Evolutionary conservation across 2,797 vertebrate genomes (phyloP).

Genomic region (Pseudomugil tenellus): DNA sequence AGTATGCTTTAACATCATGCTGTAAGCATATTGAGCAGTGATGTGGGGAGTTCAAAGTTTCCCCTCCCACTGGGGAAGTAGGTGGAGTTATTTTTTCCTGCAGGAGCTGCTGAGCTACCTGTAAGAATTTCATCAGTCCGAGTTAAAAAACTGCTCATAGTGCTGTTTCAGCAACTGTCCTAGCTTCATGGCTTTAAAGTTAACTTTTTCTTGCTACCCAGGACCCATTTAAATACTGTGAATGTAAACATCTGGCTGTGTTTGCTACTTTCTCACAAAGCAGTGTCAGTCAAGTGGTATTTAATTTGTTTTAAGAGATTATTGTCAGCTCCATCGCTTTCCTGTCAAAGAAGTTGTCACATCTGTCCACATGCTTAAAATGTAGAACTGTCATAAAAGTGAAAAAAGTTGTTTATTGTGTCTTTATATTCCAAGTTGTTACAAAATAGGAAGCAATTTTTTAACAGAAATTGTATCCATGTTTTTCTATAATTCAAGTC

Average conservation of each 20-base stretch:
- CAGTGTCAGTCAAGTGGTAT: neutral
- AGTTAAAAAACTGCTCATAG: neutral
- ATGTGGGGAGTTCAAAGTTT: neutral
- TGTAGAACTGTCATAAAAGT: no score
- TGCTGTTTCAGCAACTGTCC: neutral
- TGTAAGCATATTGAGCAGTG: neutral
- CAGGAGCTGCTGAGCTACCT: slow-evolving; percentile 21
- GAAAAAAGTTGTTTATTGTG: no score
- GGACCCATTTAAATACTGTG: neutral
- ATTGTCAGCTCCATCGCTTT: neutral
- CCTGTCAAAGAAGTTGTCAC: neutral
- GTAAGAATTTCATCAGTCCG: slow-evolving; percentile 16
- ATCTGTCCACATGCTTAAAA: neutral
- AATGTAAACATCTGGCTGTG: neutral
- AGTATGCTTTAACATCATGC: neutral
- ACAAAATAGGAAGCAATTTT: neutral
- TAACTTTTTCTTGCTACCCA: neutral
- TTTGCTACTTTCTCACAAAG: neutral
- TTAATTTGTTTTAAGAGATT: neutral
- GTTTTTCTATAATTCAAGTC: neutral
- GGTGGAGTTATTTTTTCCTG: neutral
- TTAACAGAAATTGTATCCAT: neutral
- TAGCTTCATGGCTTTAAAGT: neutral
- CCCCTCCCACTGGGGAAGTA: neutral
- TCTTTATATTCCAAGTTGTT: neutral